Evolutionary conservation across 2,888 invertebrate species (phyloP).

Genomic region (Yponomeuta sedellus): DNA sequence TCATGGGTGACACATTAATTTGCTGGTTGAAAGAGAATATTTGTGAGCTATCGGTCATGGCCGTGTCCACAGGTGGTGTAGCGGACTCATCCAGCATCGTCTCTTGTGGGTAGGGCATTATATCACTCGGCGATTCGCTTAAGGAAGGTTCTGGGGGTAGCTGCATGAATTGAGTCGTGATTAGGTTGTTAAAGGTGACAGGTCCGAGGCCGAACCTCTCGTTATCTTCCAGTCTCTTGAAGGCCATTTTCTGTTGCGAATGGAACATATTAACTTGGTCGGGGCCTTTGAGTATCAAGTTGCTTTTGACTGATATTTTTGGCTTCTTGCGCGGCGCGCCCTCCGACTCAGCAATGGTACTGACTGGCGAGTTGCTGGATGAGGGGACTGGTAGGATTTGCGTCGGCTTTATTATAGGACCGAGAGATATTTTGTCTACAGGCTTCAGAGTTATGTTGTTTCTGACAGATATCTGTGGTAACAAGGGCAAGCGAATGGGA

Average conservation of each 20-base stretch:
- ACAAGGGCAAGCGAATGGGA: conserved; percentile 55
- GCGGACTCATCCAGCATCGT: conserved; percentile 46
- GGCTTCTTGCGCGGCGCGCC: conserved; percentile 64
- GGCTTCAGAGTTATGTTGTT: conserved; percentile 61
- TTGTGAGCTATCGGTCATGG: conserved; percentile 46
- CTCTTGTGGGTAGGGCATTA: conserved; percentile 55
- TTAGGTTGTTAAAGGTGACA: conserved; percentile 66
- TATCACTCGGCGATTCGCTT: conserved; percentile 53
- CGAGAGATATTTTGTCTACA: conserved; percentile 53
- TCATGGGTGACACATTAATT: conserved; percentile 56
- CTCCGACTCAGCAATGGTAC: conserved; percentile 42
- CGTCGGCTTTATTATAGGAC: conserved; percentile 62
- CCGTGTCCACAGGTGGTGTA: conserved; percentile 50
- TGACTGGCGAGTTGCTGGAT: conserved; percentile 58
- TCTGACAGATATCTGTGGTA: conserved; percentile 45
- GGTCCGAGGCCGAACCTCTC: conserved; percentile 61
- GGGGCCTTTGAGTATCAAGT: conserved; percentile 67
- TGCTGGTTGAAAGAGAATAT: conserved; percentile 64
- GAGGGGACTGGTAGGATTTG: conserved; percentile 64
- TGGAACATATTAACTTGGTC: conserved; percentile 70
- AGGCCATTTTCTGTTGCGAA: conserved; percentile 70
- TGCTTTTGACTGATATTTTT: conserved; percentile 72
- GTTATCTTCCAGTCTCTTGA: conserved; percentile 58
- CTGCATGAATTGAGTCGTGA: conserved; percentile 68
- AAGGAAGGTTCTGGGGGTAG: conserved; percentile 54